Conservation (phyloP, 30 jellyfish, hydroid and myxozoan species). For the Nemopilema nomurai region DNA sequence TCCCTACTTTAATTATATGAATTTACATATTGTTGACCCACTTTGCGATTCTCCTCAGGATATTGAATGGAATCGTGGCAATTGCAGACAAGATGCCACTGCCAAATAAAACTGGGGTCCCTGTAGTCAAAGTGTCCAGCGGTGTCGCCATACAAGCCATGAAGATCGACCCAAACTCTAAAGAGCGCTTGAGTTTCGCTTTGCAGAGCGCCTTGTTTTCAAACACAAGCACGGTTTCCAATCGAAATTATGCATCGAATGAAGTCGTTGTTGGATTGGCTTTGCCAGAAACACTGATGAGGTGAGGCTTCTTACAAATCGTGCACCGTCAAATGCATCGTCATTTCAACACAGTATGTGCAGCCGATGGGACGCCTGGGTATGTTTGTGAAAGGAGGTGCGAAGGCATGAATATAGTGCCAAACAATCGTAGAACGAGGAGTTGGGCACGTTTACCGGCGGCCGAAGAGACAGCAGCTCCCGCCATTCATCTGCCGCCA, state of each 20-base stretch:
- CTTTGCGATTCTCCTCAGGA: conserved; percentile 10
- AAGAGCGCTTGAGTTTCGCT: conserved; percentile 9
- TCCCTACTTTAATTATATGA: no score
- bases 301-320: conserved; percentile 1
- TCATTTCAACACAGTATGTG: no score
- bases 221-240: conserved; percentile 14
- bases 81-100: conserved; percentile 46
- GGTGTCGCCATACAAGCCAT: conserved; percentile 69
- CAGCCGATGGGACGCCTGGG: no score
- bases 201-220: conserved; percentile 19
- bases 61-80: conserved; percentile 49
- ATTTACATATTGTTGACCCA: neutral
- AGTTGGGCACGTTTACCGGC: no score
- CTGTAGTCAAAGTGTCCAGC: conserved; percentile 50
- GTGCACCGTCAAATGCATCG: neutral
- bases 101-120: conserved; percentile 50
- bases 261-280: conserved; percentile 33
- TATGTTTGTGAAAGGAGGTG: no score
- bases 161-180: conserved; percentile 25
- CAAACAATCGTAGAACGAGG: no score
- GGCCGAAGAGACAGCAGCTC: no score
- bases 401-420: no score
- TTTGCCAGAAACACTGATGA: conserved; percentile 36
- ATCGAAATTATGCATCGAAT: conserved; percentile 21
- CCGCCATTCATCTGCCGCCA: no score